A percentile compares a stretch with the other conserved stretches of the same genome.
Evolutionary conservation across 2,888 invertebrate genomes (phyloP).

Genomic region (Lochmaea crataegi): DNA sequence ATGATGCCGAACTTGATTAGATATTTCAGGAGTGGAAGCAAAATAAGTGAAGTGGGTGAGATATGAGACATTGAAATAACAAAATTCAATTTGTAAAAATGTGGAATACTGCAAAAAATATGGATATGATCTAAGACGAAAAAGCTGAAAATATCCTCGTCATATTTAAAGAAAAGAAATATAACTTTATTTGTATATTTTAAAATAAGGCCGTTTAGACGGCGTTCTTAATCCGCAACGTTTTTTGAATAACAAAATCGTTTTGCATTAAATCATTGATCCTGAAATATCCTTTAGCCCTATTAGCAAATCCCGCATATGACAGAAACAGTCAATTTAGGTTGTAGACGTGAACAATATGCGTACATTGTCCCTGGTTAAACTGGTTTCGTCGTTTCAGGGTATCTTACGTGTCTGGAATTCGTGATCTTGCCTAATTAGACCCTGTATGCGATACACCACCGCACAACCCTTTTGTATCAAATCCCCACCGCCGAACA

Average conservation of each 20-base stretch:
- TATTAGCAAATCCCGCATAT: conserved; percentile 4
- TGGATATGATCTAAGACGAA: too few species aligned
- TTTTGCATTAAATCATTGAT: neutral
- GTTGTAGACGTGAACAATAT: conserved; percentile 23
- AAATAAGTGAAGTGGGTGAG: too few species aligned
- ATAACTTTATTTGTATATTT: too few species aligned
- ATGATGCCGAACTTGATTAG: too few species aligned
- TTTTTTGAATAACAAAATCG: neutral
- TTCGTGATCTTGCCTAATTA: conserved; percentile 55
- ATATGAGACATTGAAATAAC: too few species aligned
- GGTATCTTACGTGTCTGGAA: conserved; percentile 51
- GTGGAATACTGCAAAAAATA: too few species aligned
- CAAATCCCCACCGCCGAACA: conserved; percentile 40
- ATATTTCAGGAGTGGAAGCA: too few species aligned
- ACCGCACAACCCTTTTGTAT: conserved; percentile 45
- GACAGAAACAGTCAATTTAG: conserved; percentile 21
- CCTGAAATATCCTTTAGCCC: neutral
- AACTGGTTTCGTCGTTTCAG: conserved; percentile 19
- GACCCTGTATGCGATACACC: conserved; percentile 46
- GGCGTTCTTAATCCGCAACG: neutral
- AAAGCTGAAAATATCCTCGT: too few species aligned
- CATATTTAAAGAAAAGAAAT: too few species aligned
- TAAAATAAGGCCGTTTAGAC: neutral
- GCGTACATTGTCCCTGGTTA: conserved; percentile 20
- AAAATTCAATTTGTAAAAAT: too few species aligned